A percentile compares a stretch with the other conserved stretches of the same genome.
These are phyloP conservation scores for Enhydra lutris DNA, from an alignment of 2,113 vertebrate species.

Conservation along the genomic window DNA sequence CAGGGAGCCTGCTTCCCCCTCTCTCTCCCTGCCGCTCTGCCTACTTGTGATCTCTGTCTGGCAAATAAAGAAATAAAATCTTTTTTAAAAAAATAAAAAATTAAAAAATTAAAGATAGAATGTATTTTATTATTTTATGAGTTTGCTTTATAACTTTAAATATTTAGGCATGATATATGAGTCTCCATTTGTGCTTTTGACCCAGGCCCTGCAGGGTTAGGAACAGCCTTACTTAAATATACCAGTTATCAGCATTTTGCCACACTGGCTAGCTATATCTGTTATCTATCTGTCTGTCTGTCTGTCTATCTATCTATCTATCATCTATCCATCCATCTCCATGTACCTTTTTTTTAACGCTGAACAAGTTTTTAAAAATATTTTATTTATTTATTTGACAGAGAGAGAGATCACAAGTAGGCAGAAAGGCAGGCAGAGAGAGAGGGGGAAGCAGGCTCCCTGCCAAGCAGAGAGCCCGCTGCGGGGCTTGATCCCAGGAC, in stretches of 20 bases:
- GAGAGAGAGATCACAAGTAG: no score
- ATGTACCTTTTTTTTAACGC: not conserved
- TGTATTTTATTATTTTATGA: not conserved
- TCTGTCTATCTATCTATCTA: not conserved
- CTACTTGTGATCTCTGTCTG: no score
- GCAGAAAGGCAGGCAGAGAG: no score
- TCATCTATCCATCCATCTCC: not conserved
- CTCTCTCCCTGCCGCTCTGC: no score
- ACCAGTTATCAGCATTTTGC: not conserved
- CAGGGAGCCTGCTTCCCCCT: no score
- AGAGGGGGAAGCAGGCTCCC: no score
- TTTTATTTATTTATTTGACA: no score
- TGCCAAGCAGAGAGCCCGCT: no score
- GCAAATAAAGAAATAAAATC: no score
- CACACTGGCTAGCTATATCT: not conserved
- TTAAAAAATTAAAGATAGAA: not conserved
- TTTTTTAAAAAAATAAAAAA: not conserved
- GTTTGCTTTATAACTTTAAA: not conserved
- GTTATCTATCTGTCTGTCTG: not conserved
- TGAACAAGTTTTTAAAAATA: not conserved
- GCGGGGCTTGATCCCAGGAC: no score
- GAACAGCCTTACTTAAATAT: not conserved
- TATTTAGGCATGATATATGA: not conserved
- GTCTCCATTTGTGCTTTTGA: not conserved
- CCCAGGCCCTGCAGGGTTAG: not conserved